These are phyloP conservation scores for Halisarca cf. caerulea DNA, from an alignment of 37 sponge, comb jelly and placozoan species.

Conservation along the genomic window DNA sequence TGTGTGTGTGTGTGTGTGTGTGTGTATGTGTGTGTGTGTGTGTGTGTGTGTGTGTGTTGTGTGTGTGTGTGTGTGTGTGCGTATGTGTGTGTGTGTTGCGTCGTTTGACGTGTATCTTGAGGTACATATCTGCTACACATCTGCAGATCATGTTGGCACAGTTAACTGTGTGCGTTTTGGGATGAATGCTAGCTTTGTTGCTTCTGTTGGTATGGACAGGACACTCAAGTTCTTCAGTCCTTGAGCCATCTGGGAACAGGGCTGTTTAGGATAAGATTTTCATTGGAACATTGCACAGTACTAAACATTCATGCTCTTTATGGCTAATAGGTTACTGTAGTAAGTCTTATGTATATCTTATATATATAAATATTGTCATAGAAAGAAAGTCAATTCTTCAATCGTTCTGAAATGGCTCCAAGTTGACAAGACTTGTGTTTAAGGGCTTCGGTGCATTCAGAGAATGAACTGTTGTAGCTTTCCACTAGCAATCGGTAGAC, in stretches of 20 bases:
- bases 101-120: too few species aligned
- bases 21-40: too few species aligned
- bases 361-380: not conserved
- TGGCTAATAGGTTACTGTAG: too few species aligned
- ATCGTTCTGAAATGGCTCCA: not conserved
- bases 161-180: slow-evolving; percentile 92
- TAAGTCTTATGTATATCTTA: too few species aligned
- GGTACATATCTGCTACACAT: not conserved
- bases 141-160: slow-evolving; percentile 74
- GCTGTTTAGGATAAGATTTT: too few species aligned
- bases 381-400: not conserved
- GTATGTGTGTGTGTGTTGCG: too few species aligned
- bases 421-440: not conserved
- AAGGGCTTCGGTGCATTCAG: not conserved
- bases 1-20: too few species aligned
- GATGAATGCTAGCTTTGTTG: slow-evolving; percentile 89
- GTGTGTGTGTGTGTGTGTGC: too few species aligned
- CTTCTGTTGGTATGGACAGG: slow-evolving; percentile 88
- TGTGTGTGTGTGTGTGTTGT: too few species aligned
- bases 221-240: slow-evolving; percentile 84
- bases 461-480: slow-evolving; percentile 9
- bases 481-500: not conserved
- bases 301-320: too few species aligned
- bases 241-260: too few species aligned
- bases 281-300: too few species aligned